Evolutionary conservation across 2,888 invertebrate species (phyloP), one percentile per base, ranked within the genome.

Genomic region (Oligia latruncula): DNA sequence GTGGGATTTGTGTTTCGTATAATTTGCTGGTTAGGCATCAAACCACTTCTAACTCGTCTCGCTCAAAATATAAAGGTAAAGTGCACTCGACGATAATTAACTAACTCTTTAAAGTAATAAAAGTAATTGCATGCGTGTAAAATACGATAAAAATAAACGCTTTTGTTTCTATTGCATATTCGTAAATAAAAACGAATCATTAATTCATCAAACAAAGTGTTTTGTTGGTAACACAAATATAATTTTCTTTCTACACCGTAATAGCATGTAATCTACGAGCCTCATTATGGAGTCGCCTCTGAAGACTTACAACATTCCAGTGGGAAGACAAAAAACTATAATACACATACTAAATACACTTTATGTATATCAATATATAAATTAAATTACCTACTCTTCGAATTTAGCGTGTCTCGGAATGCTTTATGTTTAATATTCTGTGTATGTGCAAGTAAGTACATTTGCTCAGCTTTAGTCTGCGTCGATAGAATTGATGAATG

Each of bases 1-100:
- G 87, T 85, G 80, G 84, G 81, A 82, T 83, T 81, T 85, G 86
- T 87, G 81, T 86, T 82, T 84, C 82, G 84, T 87, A 87, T 85
- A 83, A 86, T 84, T 83, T 81, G 64, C 72, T 85, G 85, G 80
- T 82, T 83, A 84, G 76, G 40, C 74, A 72, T 62, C 43, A 43
- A 70, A 74, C 52, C n/a, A 55, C 66, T 74, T 65, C 71, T 52
- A 55, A 20, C n/a, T 71, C 0, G 71, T 29, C 40, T 40, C 35
- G 17, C 62, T 71, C 68, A 35, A 68, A 74, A 60, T 40, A 46
- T 43, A 52, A 65, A 58, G n/a, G 23, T 23, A 55, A 70, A 40
- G 66, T 52, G n/a, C 43, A 46, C 49, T 60, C 23, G 11, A 46
- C 40, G 2, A 49, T 80, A 35, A 9, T 68, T 20, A 58, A 70